These are phyloP conservation scores for Macaca fascicularis DNA, from an alignment of 2,113 vertebrate genomes.

Conservation along the genomic window DNA sequence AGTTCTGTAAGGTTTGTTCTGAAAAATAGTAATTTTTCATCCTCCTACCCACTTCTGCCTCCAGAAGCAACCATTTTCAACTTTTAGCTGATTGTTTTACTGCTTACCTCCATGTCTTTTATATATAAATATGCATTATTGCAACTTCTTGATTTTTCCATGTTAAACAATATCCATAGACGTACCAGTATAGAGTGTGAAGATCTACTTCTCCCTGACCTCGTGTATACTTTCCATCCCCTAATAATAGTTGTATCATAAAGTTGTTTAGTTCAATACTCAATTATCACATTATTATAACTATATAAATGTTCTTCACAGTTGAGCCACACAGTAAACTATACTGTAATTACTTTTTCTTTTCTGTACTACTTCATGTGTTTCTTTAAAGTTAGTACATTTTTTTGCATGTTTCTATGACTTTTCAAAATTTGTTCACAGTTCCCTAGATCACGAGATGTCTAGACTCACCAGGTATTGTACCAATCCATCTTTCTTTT, in stretches of 20 bases:
- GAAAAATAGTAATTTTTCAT: neutral
- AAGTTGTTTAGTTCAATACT: neutral
- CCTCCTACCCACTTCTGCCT: neutral
- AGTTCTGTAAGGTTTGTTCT: neutral
- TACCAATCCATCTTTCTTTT: neutral
- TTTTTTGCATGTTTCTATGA: neutral
- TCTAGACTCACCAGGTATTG: neutral
- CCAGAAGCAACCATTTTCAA: neutral
- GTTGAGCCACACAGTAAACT: neutral
- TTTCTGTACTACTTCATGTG: neutral
- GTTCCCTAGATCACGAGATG: neutral
- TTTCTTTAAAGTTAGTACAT: neutral
- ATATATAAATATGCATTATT: neutral
- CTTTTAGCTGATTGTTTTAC: neutral
- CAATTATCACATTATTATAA: neutral
- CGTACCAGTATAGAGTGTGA: neutral
- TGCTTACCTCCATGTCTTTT: neutral
- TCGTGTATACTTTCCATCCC: neutral
- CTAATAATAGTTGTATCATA: neutral
- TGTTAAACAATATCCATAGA: neutral
- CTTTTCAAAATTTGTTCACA: neutral
- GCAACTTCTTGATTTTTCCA: neutral
- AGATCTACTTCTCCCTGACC: neutral
- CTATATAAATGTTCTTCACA: neutral
- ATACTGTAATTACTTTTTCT: neutral